These are phyloP conservation scores for Xyrauchen texanus DNA, from an alignment of 2,113 vertebrate species.

Conservation along the genomic window DNA sequence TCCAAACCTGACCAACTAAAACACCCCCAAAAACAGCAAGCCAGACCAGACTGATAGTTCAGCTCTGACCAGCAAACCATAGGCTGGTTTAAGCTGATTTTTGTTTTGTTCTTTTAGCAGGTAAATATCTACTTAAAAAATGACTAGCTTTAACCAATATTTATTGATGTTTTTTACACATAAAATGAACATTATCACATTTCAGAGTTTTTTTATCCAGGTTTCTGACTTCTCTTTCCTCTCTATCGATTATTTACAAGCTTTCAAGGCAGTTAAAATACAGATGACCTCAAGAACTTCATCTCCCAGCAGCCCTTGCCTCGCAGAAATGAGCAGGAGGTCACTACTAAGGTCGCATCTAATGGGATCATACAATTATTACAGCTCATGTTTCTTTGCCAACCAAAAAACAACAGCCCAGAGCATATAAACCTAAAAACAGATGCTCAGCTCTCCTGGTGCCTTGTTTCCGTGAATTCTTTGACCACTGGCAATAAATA, in stretches of 20 bases:
- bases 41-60: no score
- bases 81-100: no score
- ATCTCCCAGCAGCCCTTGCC: constrained; percentile 20
- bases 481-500: background rate
- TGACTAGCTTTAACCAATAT: no score
- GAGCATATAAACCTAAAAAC: constrained; percentile 1
- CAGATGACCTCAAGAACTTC: constrained; percentile 6
- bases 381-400: constrained; percentile 16
- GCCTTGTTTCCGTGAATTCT: background rate
- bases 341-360: constrained; percentile 7
- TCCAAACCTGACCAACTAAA: no score
- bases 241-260: background rate
- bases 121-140: no score
- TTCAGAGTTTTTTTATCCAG: background rate
- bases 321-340: background rate
- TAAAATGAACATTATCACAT: no score
- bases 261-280: constrained; percentile 7
- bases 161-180: no score
- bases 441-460: constrained; percentile 4
- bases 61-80: no score
- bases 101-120: no score
- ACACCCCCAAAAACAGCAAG: no score
- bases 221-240: no score
- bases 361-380: background rate
- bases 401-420: constrained; percentile 9